phyloP scores from a whole-genome alignment of 2,797 vertebrate genomes.

The Scomberomorus guttatus region DNA sequence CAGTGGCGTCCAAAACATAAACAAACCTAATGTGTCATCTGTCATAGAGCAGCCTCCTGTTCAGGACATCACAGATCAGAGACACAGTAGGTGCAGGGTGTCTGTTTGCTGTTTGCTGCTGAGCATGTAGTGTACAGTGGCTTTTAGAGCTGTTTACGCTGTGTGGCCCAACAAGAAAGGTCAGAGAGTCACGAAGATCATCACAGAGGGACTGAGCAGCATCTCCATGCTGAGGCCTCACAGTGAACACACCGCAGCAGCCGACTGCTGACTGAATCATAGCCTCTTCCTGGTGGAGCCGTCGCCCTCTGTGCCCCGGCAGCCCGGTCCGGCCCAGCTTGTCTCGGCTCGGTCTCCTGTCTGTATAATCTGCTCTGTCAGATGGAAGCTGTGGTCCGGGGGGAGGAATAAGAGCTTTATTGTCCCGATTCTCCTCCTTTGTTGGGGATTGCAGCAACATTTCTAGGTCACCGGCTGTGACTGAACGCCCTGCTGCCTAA shows the following conservation, averaged over 20 bases:
- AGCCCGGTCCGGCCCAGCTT: constrained; percentile 10
- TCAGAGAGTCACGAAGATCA: neutral
- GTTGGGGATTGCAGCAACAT: constrained; percentile 63
- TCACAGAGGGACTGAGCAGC: neutral
- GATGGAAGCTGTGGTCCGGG: constrained; percentile 39
- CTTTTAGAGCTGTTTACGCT: too few relatives aligned
- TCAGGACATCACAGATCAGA: too few relatives aligned
- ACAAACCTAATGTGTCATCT: too few relatives aligned
- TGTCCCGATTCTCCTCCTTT: constrained; percentile 68
- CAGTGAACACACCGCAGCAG: neutral
- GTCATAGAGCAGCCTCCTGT: too few relatives aligned
- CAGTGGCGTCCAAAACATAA: too few relatives aligned
- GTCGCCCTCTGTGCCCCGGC: constrained; percentile 3
- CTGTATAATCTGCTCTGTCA: constrained; percentile 64
- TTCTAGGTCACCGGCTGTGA: constrained; percentile 72
- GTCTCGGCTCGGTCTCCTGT: constrained; percentile 19
- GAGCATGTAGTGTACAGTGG: too few relatives aligned
- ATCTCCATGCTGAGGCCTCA: neutral
- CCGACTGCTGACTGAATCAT: constrained; percentile 2
- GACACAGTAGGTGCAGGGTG: too few relatives aligned
- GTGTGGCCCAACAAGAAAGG: neutral
- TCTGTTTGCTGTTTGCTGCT: too few relatives aligned
- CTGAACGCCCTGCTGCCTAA: constrained; percentile 59
- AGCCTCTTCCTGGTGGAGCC: constrained; percentile 44
- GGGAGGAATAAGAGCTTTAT: constrained; percentile 65